A percentile compares a stretch with the other conserved stretches of the same genome.
Conservation (phyloP, 2,113 vertebrate species). For the Pituophis catenifer region DNA sequence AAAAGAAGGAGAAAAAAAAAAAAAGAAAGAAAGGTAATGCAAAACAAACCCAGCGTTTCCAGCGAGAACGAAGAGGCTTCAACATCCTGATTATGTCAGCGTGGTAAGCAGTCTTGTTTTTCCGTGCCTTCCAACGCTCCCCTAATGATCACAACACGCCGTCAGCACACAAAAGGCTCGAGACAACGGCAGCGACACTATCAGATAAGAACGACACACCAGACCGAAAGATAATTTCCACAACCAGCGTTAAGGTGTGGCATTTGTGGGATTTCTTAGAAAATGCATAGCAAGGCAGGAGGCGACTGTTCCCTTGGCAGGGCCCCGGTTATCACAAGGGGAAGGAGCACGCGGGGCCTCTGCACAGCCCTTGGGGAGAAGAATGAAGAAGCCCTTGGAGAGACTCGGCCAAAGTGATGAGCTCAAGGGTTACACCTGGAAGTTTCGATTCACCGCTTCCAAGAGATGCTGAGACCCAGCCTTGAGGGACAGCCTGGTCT, state of each 20-base stretch:
- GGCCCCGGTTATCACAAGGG: conserved; percentile 13
- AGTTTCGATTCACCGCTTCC: conserved; percentile 2
- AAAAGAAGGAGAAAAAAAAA: too few species aligned
- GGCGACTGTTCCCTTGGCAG: conserved; percentile 3
- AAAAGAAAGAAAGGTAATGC: too few species aligned
- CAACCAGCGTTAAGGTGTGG: conserved; percentile 11
- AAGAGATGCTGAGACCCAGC: background rate
- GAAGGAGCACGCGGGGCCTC: conserved; percentile 16
- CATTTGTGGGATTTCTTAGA: conserved; percentile 33
- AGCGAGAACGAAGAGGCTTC: background rate
- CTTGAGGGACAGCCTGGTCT: background rate
- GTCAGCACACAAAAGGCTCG: background rate
- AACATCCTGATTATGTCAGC: conserved; percentile 35
- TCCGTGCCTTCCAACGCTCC: conserved; percentile 32
- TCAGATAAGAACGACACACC: background rate
- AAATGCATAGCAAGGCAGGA: conserved; percentile 24
- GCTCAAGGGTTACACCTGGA: background rate
- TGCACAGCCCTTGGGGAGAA: conserved; percentile 40
- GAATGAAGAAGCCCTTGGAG: conserved; percentile 30
- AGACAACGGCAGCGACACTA: background rate
- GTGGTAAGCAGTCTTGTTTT: conserved; percentile 27
- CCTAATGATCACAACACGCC: background rate
- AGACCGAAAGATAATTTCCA: background rate
- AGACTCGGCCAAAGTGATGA: background rate
- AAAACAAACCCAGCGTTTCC: background rate